A percentile compares a stretch with the other conserved stretches of the same genome.
Conservation (phyloP, 2,797 vertebrate genomes). For the Sebastes vulpes region DNA sequence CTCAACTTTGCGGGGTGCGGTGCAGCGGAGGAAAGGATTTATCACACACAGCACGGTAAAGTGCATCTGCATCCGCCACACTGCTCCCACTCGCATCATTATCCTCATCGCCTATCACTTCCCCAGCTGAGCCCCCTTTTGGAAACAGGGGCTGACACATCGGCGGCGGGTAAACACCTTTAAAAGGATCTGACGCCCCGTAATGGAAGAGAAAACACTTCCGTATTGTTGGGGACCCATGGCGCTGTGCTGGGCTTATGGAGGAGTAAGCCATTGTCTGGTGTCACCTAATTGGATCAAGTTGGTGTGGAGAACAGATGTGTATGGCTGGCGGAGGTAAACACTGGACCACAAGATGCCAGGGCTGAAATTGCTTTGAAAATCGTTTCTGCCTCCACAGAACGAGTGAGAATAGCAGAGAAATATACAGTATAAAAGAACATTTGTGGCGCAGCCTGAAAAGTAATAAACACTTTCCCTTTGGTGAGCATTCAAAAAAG, state of each 20-base stretch:
- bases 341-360: constrained; percentile 71
- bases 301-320: constrained; percentile 75
- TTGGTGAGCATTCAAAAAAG: constrained; percentile 53
- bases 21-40: constrained; percentile 61
- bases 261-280: constrained; percentile 77
- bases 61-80: constrained; percentile 73
- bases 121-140: constrained; percentile 72
- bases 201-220: constrained; percentile 74
- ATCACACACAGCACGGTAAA: constrained; percentile 69
- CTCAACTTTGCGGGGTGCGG: constrained; percentile 57
- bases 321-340: constrained; percentile 67
- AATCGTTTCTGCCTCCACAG: constrained; percentile 60
- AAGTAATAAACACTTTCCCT: constrained; percentile 66
- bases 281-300: constrained; percentile 79
- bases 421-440: constrained; percentile 59
- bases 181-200: constrained; percentile 78
- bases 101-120: constrained; percentile 67
- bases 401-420: constrained; percentile 40
- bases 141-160: constrained; percentile 71
- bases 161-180: constrained; percentile 75
- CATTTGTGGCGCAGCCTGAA: constrained; percentile 48
- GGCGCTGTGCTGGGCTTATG: constrained; percentile 66
- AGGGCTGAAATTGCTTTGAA: constrained; percentile 71
- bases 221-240: constrained; percentile 72
- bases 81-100: constrained; percentile 71